Conservation (phyloP, 2,888 invertebrate genomes). For the Microctonus brassicae region DNA sequence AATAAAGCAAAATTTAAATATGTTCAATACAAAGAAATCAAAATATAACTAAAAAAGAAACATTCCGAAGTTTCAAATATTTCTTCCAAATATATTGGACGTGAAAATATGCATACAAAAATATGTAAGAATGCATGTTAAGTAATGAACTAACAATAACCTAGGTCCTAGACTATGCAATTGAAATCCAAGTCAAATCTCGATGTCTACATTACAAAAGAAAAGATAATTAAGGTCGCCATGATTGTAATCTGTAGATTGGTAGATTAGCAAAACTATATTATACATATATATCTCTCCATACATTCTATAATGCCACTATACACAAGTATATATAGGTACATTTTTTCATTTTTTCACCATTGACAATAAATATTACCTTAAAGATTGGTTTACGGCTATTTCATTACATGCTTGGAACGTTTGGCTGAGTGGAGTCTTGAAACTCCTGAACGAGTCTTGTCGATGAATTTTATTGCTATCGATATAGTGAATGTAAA, state of each 20-base stretch:
- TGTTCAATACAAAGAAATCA: neutral
- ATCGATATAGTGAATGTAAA: constrained; percentile 20
- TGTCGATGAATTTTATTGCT: constrained; percentile 19
- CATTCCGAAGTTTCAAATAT: neutral
- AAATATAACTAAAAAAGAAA: neutral
- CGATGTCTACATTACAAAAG: constrained; percentile 3
- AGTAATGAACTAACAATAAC: no score
- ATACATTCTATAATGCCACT: neutral
- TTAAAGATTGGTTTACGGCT: neutral
- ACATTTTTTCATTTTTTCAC: no score
- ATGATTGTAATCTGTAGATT: neutral
- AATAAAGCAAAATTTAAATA: no score
- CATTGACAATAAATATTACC: neutral
- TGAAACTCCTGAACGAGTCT: neutral
- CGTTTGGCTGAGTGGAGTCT: neutral
- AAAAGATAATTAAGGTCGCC: neutral
- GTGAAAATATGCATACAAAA: neutral
- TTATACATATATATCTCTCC: neutral
- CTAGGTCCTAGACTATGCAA: neutral
- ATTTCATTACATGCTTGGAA: neutral
- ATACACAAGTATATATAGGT: neutral
- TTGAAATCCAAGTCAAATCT: neutral
- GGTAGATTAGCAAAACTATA: no score
- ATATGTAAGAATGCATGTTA: no score
- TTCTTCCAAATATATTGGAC: neutral